These are phyloP conservation scores for Lasioglossum leucozonium DNA, from an alignment of 2,888 invertebrate genomes.

Conservation along the genomic window DNA sequence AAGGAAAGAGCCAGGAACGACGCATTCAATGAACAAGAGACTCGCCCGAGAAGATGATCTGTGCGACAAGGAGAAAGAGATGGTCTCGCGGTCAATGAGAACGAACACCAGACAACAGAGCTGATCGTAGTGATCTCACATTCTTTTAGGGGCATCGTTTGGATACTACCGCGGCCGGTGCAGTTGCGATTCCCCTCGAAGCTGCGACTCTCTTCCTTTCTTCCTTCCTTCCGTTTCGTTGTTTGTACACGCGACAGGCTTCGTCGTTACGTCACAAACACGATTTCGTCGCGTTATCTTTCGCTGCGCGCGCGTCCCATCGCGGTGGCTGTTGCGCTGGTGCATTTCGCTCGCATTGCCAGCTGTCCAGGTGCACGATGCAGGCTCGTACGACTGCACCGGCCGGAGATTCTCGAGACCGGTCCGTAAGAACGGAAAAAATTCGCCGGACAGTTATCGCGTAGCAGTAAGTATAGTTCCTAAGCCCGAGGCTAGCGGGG, in stretches of 20 bases:
- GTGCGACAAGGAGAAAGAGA: neutral
- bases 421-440: constrained; percentile 32
- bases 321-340: neutral
- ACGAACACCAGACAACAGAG: neutral
- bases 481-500: constrained; percentile 65
- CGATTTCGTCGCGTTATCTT: neutral
- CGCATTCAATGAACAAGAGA: constrained; percentile 2
- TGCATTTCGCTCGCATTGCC: neutral
- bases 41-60: neutral
- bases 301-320: neutral
- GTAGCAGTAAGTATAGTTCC: constrained; percentile 82
- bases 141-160: constrained; percentile 44
- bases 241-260: neutral
- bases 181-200: constrained; percentile 23
- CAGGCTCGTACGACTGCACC: constrained; percentile 29
- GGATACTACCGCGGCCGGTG: constrained; percentile 39
- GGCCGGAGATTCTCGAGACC: constrained; percentile 30
- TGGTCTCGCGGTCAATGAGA: constrained; percentile 39
- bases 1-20: constrained; percentile 6
- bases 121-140: constrained; percentile 47
- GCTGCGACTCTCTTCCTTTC: neutral
- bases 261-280: neutral
- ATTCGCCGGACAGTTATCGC: constrained; percentile 72
- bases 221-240: neutral
- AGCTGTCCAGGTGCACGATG: neutral